Evolutionary conservation across 1,140 invertebrate species (phyloP).

Genomic region (Calliphora vicina): DNA sequence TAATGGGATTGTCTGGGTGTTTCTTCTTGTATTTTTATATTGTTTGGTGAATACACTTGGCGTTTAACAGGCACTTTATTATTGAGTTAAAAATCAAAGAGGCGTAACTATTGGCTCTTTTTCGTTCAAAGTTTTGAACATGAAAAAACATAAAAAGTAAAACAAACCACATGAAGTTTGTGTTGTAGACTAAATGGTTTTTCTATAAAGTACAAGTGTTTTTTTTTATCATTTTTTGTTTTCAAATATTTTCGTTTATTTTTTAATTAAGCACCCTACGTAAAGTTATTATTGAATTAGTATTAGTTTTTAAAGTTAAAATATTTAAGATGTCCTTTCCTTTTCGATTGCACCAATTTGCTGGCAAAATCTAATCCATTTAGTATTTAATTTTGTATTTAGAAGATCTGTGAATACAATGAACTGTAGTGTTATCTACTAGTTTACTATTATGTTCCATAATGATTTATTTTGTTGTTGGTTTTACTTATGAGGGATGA

Average conservation of each 20-base stretch:
- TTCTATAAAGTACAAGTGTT: slow-evolving; percentile 10
- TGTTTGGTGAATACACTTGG: slow-evolving; percentile 5
- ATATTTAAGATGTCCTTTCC: too few relatives aligned
- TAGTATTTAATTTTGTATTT: too few relatives aligned
- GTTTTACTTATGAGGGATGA: not conserved
- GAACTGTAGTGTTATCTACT: not conserved
- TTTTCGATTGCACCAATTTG: too few relatives aligned
- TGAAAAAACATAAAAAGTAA: not conserved
- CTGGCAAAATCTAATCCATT: too few relatives aligned
- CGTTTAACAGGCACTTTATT: slow-evolving; percentile 7
- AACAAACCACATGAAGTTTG: not conserved
- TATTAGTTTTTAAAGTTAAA: too few relatives aligned
- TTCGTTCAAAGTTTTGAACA: not conserved
- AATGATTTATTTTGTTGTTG: not conserved
- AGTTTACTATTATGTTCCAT: not conserved
- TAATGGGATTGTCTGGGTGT: not conserved
- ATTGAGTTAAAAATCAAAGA: slow-evolving; percentile 14
- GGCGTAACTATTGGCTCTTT: slow-evolving; percentile 14
- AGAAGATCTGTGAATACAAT: not conserved
- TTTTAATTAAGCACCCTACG: not conserved
- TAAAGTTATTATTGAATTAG: not conserved
- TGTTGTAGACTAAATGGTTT: slow-evolving; percentile 9
- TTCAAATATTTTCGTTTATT: not conserved
- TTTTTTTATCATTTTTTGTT: not conserved
- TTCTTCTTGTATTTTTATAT: not conserved